phyloP scores from a whole-genome alignment of 2,113 vertebrate species.

The Girardinichthys multiradiatus region DNA sequence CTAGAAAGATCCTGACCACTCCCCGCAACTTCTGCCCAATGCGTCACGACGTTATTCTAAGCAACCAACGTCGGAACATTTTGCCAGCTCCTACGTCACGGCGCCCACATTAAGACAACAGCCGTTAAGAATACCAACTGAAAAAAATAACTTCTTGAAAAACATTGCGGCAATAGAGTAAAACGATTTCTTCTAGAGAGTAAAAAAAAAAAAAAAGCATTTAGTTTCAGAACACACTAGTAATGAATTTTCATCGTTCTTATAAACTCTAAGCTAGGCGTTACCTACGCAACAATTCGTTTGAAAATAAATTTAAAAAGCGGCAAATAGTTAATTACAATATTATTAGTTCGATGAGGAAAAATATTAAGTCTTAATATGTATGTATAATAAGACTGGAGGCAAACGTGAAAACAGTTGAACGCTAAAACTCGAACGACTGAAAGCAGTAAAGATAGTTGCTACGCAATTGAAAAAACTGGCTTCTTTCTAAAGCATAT shows the following conservation, averaged over 20 bases:
- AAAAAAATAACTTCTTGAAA: not conserved
- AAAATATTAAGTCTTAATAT: not conserved
- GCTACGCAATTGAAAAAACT: not conserved
- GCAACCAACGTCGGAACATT: constrained; percentile 21
- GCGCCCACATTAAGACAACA: constrained; percentile 16
- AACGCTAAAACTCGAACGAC: not conserved
- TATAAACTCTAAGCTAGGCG: not conserved
- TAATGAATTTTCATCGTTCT: not conserved
- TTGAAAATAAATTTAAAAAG: too few species aligned
- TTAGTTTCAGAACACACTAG: too few species aligned
- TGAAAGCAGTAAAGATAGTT: not conserved
- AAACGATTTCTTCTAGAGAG: not conserved
- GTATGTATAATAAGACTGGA: too few species aligned
- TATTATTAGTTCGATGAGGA: not conserved
- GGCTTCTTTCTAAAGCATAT: not conserved
- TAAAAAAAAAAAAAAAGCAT: too few species aligned
- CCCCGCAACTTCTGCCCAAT: not conserved
- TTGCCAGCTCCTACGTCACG: constrained; percentile 48
- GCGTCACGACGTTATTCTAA: constrained; percentile 14
- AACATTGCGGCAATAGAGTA: not conserved
- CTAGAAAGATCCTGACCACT: not conserved
- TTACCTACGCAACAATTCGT: not conserved
- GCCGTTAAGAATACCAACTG: not conserved
- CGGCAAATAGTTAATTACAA: too few species aligned
- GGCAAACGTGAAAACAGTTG: not conserved